A percentile compares a stretch with the other conserved stretches of the same genome.
phyloP scores from a whole-genome alignment of 1,140 invertebrate genomes.

The Procambarus clarkii region DNA sequence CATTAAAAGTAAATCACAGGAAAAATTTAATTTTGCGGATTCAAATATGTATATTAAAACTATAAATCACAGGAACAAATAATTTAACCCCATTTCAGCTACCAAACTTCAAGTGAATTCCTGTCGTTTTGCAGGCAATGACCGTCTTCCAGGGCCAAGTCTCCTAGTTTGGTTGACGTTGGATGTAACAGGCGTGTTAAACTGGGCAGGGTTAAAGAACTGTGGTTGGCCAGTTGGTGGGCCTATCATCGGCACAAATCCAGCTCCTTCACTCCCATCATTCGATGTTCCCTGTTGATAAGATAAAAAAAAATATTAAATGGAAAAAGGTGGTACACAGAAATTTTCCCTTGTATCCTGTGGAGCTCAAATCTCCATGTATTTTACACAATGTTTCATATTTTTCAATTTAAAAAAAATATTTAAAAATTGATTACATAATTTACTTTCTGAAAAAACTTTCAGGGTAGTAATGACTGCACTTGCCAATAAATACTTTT shows the following conservation, averaged over 20 bases:
- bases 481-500: too few species aligned
- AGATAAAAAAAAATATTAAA: neutral
- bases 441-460: neutral
- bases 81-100: neutral
- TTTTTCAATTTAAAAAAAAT: constrained; percentile 8
- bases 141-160: constrained; percentile 22
- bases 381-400: neutral
- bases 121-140: constrained; percentile 15
- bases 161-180: constrained; percentile 3
- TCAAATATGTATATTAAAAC: constrained; percentile 14
- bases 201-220: constrained; percentile 55
- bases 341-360: neutral
- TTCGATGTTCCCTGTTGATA: constrained; percentile 42
- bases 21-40: constrained; percentile 3
- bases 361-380: too few species aligned
- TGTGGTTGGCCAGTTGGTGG: constrained; percentile 43
- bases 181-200: constrained; percentile 6
- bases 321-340: neutral
- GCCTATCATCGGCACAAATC: constrained; percentile 43
- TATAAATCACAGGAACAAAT: constrained; percentile 46
- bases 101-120: neutral
- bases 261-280: constrained; percentile 9
- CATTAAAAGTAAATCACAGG: too few species aligned
- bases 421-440: constrained; percentile 13
- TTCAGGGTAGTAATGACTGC: too few species aligned